Evolutionary conservation across 1,140 invertebrate genomes (phyloP), one percentile per base, ranked within the genome.

Genomic region (Goniozus legneri): DNA sequence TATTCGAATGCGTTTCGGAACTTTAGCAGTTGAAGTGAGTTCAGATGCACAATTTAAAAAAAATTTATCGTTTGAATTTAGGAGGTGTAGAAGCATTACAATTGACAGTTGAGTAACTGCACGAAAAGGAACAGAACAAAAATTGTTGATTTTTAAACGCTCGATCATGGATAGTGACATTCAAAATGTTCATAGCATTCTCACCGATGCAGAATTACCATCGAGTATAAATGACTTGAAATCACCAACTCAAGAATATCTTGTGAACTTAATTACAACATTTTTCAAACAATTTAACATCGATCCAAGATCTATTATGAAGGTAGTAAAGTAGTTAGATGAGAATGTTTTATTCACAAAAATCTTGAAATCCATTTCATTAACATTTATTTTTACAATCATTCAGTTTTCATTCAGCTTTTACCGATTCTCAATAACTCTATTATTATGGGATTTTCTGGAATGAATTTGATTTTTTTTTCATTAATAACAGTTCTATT

Each of bases 181-280:
- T 3, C 55, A 64, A 41, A 54, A 45, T 12, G 39, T 67, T 20
- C 54, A 64, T 12, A 42, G 18, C 19, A 30, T 48, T 20, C 37
- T 68, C 13, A 18, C 46, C 7, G 57, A 65, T n/a, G 54, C 56
- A 10, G 42, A 40, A 8, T 51, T 67, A 8, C 60, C 60, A 13
- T 55, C 60, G 2, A 56, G 51, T 15, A 53, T 56, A 38, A 36
- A 52, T 19, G 56, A 58, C 44, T 27, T 69, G 6, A 60, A 57
- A 47, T 62, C 62, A 51, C 64, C 66, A 1, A 64, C 59, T 1
- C 50, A 64, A 30, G 52, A 67, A 1, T 69, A 49, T 24, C 36
- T 67, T 22, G 21, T 59, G 1, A 60, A 54, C 12, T 39, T 67
- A 6, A 41, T 67, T 2, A 50, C 21, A 7, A 46, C 45, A 37